A percentile compares a stretch with the other conserved stretches of the same genome.
Evolutionary conservation across 2,797 vertebrate genomes (phyloP).

Genomic region (Myiotriccus ornatus): DNA sequence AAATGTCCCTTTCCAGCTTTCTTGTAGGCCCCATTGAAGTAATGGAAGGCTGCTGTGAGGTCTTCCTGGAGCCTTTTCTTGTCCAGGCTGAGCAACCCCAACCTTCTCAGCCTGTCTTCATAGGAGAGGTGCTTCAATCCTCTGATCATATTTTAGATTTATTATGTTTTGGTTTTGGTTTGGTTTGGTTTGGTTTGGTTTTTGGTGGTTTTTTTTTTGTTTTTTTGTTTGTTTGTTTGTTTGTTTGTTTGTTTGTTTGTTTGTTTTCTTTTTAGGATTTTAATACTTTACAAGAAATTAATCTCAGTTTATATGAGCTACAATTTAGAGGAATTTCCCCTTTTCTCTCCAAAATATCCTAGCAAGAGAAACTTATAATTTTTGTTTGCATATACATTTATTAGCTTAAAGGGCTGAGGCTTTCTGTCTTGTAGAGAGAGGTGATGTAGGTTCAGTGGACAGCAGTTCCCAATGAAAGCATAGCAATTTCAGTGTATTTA

Average conservation of each 20-base stretch:
- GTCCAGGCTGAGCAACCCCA: neutral
- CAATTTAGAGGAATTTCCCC: neutral
- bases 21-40: neutral
- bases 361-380: neutral
- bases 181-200: too few species aligned
- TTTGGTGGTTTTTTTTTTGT: too few species aligned
- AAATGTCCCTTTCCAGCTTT: neutral
- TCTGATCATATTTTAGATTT: neutral
- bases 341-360: neutral
- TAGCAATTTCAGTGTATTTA: neutral
- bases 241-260: too few species aligned
- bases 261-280: neutral
- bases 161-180: neutral
- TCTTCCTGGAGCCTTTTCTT: neutral
- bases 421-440: neutral
- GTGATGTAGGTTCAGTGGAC: neutral
- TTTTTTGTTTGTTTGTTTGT: too few species aligned
- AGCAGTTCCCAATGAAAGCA: neutral
- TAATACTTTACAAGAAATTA: neutral
- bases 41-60: neutral
- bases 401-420: neutral
- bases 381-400: neutral
- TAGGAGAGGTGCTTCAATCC: neutral
- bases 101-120: neutral
- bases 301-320: neutral